Base-by-base conservation (phyloP, 2,797 vertebrate genomes). In the Melanotaenia parkinsoni region DNA sequence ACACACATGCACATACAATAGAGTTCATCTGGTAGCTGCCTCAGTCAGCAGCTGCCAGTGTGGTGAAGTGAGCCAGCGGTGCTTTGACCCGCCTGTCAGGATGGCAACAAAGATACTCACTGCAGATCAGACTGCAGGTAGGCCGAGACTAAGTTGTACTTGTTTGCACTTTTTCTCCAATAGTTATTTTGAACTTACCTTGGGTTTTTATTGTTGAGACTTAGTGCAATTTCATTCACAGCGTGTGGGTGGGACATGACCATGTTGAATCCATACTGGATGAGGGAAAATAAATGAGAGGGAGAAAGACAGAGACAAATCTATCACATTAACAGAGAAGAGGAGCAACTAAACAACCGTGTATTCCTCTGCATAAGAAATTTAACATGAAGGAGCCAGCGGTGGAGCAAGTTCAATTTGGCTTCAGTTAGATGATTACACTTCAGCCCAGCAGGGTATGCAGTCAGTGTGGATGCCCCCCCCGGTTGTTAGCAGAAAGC, bases 201-300 rank as follows among this genome's bases (percentile, higher is more conserved):
- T 26, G 96, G 96, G 75, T 97, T 99, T 92, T 97, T 99, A 93
- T 99, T 99, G 95, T 99, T 99, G 79, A 99, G 86, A 74, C 98
- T 99, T 76, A 99, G 95, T 87, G 98, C 97, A 89, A 99, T 99
- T 94, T 99, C 98, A 43, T 99, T 99, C 74, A 99, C 98, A 79
- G 97, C 97, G 30, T 98, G 96, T 0, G 96, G 96, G 64, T 99
- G 98, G 1, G 98, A 99, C 98, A 99, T 99, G 66, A 99, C 98
- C 98, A 99, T 97, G 91, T 99, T 99, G 96, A 99, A 99, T 87
- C 98, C 98, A 0, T 99, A 99, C 98, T 99, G 92, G 45, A 89
- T 67, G 65, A 84, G 56, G 51, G 53, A 62, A 79, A 82, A 74
- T 47, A 70, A 74, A 77, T 24, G 43, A 62, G 53, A 68, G 30